Conservation (phyloP, 2,113 vertebrate species). For the Eublepharis macularius region DNA sequence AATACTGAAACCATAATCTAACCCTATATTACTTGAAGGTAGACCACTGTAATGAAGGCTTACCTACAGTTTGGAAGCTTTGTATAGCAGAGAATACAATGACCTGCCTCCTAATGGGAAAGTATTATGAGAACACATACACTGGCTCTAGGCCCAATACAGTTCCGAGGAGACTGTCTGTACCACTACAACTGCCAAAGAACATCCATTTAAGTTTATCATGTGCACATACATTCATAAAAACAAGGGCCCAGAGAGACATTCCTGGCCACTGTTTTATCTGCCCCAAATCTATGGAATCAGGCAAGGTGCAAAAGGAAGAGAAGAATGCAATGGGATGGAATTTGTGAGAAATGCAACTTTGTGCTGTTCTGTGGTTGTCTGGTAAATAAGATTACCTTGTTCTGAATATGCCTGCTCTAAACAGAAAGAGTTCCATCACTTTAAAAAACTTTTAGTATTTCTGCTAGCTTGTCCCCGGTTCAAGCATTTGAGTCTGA, state of each 20-base stretch:
- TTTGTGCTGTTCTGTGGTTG: neutral
- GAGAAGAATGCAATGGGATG: neutral
- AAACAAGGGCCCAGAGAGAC: neutral
- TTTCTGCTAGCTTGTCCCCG: neutral
- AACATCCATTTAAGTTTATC: neutral
- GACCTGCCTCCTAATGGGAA: neutral
- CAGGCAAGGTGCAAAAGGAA: neutral
- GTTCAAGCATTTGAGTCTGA: neutral
- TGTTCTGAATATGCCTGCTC: neutral
- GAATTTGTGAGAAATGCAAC: neutral
- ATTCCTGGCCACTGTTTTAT: neutral
- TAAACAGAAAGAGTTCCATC: neutral
- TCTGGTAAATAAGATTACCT: neutral
- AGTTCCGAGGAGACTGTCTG: neutral
- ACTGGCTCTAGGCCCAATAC: neutral
- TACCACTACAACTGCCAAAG: neutral
- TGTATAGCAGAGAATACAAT: neutral
- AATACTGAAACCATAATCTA: neutral
- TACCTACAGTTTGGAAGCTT: neutral
- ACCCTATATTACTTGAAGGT: neutral
- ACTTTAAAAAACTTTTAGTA: neutral
- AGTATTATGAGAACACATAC: neutral
- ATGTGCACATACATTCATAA: neutral
- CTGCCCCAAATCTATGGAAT: neutral
- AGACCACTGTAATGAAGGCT: neutral